phyloP scores from a whole-genome alignment of 2,888 invertebrate species.

The Arctia plantaginis region DNA sequence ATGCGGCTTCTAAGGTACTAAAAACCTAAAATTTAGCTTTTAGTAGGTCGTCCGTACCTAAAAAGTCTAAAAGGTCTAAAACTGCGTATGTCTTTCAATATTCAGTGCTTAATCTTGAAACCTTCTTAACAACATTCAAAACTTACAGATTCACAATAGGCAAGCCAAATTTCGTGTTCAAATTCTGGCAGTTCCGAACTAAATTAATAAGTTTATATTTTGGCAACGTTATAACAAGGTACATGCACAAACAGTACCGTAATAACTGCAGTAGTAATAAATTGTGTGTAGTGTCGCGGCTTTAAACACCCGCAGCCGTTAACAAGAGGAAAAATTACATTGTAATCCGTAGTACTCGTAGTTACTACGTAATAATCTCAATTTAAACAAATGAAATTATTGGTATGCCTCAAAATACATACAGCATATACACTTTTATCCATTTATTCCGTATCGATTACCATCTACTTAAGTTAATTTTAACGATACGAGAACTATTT shows the following conservation, averaged over 20 bases:
- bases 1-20: no score
- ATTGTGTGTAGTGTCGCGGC: neutral
- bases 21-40: no score
- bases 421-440: neutral
- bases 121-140: neutral
- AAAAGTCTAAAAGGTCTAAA: no score
- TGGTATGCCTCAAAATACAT: neutral
- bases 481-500: slow-evolving; percentile 10
- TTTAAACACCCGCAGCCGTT: neutral
- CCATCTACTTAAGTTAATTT: neutral
- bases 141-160: neutral
- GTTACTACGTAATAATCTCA: neutral
- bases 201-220: neutral
- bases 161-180: neutral
- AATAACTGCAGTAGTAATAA: neutral
- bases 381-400: neutral
- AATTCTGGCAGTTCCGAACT: neutral
- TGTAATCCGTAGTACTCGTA: neutral
- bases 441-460: neutral
- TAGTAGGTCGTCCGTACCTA: no score
- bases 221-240: neutral
- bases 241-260: neutral
- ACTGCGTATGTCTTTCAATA: neutral
- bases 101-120: neutral
- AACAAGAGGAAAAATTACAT: neutral